phyloP scores from a whole-genome alignment of 2,888 invertebrate species.

The Terebella lapidaria region DNA sequence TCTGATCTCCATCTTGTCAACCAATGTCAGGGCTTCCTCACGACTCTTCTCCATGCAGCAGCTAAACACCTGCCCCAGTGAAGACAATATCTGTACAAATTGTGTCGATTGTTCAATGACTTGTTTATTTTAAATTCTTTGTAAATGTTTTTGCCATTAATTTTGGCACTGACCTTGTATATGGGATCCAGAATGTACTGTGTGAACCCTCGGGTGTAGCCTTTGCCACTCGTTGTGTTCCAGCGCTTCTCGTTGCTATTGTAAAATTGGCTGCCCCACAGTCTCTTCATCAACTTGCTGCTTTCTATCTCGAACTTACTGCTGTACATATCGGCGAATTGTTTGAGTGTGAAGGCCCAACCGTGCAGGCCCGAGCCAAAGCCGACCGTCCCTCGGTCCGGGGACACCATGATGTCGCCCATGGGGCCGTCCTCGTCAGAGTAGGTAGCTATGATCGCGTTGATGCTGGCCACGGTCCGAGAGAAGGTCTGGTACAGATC shows the following conservation, averaged over 20 bases:
- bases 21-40: slow-evolving; percentile 81
- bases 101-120: too few relatives aligned
- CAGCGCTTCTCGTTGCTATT: slow-evolving; percentile 83
- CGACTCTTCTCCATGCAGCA: slow-evolving; percentile 90
- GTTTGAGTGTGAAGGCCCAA: slow-evolving; percentile 99
- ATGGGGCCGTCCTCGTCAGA: slow-evolving; percentile 89
- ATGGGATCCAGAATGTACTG: slow-evolving; percentile 99
- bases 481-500: slow-evolving; percentile 99
- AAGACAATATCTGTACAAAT: too few relatives aligned
- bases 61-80: slow-evolving; percentile 73
- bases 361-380: slow-evolving; percentile 99
- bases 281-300: slow-evolving; percentile 87
- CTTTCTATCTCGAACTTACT: slow-evolving; percentile 94
- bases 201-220: slow-evolving; percentile 79
- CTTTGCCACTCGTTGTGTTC: slow-evolving; percentile 66
- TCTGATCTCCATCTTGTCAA: slow-evolving; percentile 85
- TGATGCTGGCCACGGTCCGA: slow-evolving; percentile 98
- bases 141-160: too few relatives aligned
- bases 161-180: slow-evolving; percentile 88
- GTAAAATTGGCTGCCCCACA: slow-evolving; percentile 99
- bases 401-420: slow-evolving; percentile 97
- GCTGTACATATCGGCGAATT: slow-evolving; percentile 98
- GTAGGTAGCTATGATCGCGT: slow-evolving; percentile 99
- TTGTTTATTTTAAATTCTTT: too few relatives aligned
- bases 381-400: slow-evolving; percentile 97